Base-by-base conservation (phyloP, 2,113 vertebrate species). In the Piaya cayana region DNA sequence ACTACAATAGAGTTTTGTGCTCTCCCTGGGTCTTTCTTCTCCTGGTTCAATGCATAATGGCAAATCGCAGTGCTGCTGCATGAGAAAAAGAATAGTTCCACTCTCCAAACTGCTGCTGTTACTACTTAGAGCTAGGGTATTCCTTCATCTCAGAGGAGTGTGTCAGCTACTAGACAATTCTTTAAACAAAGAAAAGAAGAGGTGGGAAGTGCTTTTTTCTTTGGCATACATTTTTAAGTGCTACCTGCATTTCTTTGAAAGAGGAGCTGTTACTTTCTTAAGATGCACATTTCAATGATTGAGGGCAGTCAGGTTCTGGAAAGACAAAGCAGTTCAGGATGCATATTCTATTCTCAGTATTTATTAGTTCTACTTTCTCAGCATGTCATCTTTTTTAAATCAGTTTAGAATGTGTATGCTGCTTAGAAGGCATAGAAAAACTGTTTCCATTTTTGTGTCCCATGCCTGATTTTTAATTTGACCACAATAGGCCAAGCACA, bases 401-500 rank as follows among this genome's bases (percentile, higher is more conserved):
- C 26, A 56, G 9, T 25, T 65, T 39, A 23, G 11, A 75, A 3
- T 11, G 3, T 36, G 20, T 6, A 27, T 26, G 22, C 26, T 50
- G 27, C 37, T 50, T 71, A 63, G 62, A 37, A 82, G 65, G 37
- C 25, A 62, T 1, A 58, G 4, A 26, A 76, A 83, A 68, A 79
- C 6, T 7, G 1, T 60, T 59, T 76, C 2, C 9, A 32, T 52
- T 80, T 88, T 82, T 75, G 32, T 64, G 14, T 32, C n/a, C 18
- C 52, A 2, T 62, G 47, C 22, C 21, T 81, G 42, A 15, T 4
- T 77, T 69, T 82, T 86, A 20, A 37, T 14, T 26, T 63, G 89
- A 59, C 27, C 0, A 0, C 37, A 56, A 11, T 16, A 72, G 36
- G 12, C 36, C 27, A 34, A 47, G 22, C 59, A 42, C 4, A 14